These are phyloP conservation scores for Melanotaenia boesemani DNA, from an alignment of 2,797 vertebrate species.

Conservation along the genomic window DNA sequence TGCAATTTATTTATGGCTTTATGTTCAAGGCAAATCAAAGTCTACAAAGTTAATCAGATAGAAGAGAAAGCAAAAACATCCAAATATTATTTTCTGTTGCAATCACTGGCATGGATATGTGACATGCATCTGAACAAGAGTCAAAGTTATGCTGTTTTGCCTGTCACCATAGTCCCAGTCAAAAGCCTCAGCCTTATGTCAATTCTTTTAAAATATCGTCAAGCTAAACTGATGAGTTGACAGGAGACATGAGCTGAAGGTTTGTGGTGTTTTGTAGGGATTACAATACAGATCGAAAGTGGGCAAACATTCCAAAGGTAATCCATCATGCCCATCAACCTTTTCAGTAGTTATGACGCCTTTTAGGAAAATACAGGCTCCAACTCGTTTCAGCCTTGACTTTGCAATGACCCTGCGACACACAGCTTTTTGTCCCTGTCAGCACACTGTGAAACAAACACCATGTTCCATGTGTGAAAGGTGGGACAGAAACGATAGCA, in stretches of 20 bases:
- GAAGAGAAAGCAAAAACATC: constrained; percentile 1
- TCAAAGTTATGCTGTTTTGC: not conserved
- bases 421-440: constrained; percentile 42
- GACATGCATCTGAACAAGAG: not conserved
- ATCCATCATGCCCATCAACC: constrained; percentile 68
- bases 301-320: constrained; percentile 75
- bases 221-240: constrained; percentile 17
- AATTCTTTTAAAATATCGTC: constrained; percentile 9
- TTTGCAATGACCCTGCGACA: constrained; percentile 55
- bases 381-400: constrained; percentile 63
- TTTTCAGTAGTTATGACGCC: constrained; percentile 55
- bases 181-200: constrained; percentile 5
- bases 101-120: not conserved
- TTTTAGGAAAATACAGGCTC: constrained; percentile 71
- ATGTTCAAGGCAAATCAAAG: constrained; percentile 22
- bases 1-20: not conserved
- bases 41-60: constrained; percentile 31
- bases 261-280: constrained; percentile 48
- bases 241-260: constrained; percentile 37
- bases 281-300: constrained; percentile 62
- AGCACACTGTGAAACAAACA: constrained; percentile 33
- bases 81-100: not conserved
- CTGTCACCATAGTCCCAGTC: not conserved
- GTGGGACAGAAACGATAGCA: constrained; percentile 17
- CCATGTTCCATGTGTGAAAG: constrained; percentile 23